phyloP scores from a whole-genome alignment of 1,140 invertebrate genomes.

The Papilio polytes region DNA sequence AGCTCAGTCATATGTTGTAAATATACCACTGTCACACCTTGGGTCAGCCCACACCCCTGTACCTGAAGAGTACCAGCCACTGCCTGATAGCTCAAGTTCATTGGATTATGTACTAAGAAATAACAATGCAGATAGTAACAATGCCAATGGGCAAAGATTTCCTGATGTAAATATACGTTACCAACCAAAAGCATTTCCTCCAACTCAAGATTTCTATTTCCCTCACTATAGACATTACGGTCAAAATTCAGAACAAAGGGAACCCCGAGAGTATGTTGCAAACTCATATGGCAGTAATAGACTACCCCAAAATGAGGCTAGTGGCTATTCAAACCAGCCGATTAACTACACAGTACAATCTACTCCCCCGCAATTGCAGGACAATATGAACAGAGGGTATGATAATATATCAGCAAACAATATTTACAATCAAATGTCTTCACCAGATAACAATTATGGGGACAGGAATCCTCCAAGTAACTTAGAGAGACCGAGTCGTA shows the following conservation, averaged over 20 bases:
- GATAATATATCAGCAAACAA: slow-evolving; percentile 53
- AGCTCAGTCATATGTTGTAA: slow-evolving; percentile 63
- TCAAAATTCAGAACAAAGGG: slow-evolving; percentile 47
- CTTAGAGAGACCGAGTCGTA: slow-evolving; percentile 73
- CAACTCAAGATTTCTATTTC: slow-evolving; percentile 64
- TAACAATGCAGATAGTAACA: slow-evolving; percentile 56
- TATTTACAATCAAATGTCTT: slow-evolving; percentile 47
- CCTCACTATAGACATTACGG: slow-evolving; percentile 51
- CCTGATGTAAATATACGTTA: slow-evolving; percentile 71
- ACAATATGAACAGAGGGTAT: slow-evolving; percentile 51
- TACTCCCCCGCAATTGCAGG: slow-evolving; percentile 51
- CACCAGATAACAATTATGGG: slow-evolving; percentile 38
- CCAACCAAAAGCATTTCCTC: slow-evolving; percentile 66
- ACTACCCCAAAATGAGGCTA: slow-evolving; percentile 62
- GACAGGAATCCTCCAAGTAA: slow-evolving; percentile 46
- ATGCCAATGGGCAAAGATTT: slow-evolving; percentile 52
- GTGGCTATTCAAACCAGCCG: slow-evolving; percentile 58
- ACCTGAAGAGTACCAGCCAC: slow-evolving; percentile 77
- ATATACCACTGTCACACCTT: slow-evolving; percentile 59
- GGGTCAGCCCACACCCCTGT: slow-evolving; percentile 68
- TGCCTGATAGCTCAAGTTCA: slow-evolving; percentile 77
- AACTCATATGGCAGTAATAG: slow-evolving; percentile 64
- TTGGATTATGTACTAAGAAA: slow-evolving; percentile 61
- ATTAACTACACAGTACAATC: slow-evolving; percentile 58
- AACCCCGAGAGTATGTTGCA: slow-evolving; percentile 54